A percentile compares a stretch with the other conserved stretches of the same genome.
Conservation (phyloP, 2,797 vertebrate species). For the Tokudaia tokunoshimensis region DNA sequence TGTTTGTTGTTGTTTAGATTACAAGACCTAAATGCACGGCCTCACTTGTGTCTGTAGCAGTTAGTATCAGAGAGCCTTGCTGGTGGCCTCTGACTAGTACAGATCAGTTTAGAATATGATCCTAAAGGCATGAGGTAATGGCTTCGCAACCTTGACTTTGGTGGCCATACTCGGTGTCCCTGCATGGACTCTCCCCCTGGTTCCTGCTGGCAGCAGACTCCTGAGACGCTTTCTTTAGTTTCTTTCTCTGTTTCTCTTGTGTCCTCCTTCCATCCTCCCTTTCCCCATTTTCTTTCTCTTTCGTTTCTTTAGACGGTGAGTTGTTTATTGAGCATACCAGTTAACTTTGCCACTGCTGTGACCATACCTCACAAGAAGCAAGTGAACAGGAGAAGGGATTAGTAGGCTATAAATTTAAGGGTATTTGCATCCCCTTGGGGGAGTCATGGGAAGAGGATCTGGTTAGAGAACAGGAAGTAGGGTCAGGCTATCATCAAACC, state of each 20-base stretch:
- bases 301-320: neutral
- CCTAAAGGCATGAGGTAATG: neutral
- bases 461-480: neutral
- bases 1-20: neutral
- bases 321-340: neutral
- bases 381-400: neutral
- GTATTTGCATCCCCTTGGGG: neutral
- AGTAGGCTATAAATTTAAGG: neutral
- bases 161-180: fast-evolving
- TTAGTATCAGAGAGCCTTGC: neutral
- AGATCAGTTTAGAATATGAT: neutral
- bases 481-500: neutral
- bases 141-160: neutral
- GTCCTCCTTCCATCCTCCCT: neutral
- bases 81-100: neutral
- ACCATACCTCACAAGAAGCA: neutral
- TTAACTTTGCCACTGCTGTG: neutral
- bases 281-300: neutral
- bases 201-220: too few relatives aligned
- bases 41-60: neutral
- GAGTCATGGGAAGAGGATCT: neutral
- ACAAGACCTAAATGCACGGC: neutral
- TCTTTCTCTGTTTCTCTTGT: fast-evolving
- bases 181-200: too few relatives aligned
- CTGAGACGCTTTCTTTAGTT: neutral